Evolutionary conservation across 2,888 invertebrate genomes (phyloP).

Genomic region (Chirona hameri): DNA sequence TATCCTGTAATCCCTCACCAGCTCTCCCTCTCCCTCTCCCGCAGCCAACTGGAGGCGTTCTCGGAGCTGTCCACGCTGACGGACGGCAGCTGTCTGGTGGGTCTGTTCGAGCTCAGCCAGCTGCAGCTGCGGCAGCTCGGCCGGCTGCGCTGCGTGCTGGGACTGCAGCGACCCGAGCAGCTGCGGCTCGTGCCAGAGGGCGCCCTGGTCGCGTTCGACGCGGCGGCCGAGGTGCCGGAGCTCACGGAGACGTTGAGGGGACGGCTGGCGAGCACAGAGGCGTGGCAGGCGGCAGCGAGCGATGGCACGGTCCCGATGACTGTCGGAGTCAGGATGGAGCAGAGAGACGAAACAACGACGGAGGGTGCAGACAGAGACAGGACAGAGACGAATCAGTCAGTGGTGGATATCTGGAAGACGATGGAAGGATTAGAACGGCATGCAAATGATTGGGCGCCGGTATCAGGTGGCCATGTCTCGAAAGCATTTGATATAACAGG

Average conservation of each 20-base stretch:
- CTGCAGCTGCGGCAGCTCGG: not conserved
- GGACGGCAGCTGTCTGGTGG: not conserved
- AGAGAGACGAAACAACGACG: not conserved
- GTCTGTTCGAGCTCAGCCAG: not conserved
- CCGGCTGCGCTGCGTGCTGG: not conserved
- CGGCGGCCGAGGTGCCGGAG: not conserved
- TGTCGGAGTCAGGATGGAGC: too few relatives aligned
- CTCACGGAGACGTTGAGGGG: not conserved
- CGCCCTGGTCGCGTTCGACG: slow-evolving; percentile 6
- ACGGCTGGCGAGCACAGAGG: not conserved
- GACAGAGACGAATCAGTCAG: not conserved
- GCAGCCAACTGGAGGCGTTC: not conserved
- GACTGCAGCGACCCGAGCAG: not conserved
- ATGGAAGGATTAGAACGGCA: not conserved
- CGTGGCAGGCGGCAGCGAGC: not conserved
- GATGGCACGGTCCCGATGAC: not conserved
- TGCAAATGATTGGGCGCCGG: not conserved
- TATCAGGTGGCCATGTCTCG: not conserved
- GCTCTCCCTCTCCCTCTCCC: not conserved
- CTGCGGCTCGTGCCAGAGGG: not conserved
- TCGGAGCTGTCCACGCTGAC: not conserved
- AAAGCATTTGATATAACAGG: too few relatives aligned
- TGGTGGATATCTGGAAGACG: not conserved
- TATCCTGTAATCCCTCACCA: not conserved
- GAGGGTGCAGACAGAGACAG: not conserved